phyloP scores from a whole-genome alignment of 2,113 vertebrate genomes.

The Vidua chalybeata region DNA sequence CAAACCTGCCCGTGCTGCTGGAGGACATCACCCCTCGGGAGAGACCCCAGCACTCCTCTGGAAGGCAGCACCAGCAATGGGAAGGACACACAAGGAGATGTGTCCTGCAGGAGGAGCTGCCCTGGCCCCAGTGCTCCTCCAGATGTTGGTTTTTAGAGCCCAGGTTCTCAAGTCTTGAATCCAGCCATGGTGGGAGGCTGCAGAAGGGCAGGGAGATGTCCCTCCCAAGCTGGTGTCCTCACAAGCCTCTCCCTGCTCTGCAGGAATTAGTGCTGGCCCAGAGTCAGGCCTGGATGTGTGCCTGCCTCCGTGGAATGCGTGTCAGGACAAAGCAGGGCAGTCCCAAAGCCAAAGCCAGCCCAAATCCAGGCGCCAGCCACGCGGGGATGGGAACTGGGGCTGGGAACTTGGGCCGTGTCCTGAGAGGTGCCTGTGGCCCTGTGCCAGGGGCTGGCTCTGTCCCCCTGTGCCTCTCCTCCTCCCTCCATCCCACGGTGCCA shows the following conservation, averaged over 20 bases:
- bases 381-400: not conserved
- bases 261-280: not conserved
- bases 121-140: not conserved
- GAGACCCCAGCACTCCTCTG: not conserved
- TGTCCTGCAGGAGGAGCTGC: not conserved
- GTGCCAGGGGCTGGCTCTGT: not conserved
- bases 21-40: not conserved
- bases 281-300: not conserved
- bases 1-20: not conserved
- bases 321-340: slow-evolving; percentile 31
- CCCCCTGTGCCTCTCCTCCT: not conserved
- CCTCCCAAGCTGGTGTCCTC: not conserved
- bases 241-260: not conserved
- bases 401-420: not conserved
- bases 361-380: not conserved
- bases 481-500: not conserved
- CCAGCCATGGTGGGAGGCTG: accelerated
- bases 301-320: not conserved
- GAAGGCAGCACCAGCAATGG: not conserved
- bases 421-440: not conserved
- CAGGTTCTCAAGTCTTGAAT: accelerated
- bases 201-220: not conserved
- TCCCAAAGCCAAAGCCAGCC: not conserved
- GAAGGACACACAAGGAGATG: not conserved
- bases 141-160: not conserved